A percentile compares a stretch with the other conserved stretches of the same genome.
Conservation (phyloP, 1,140 invertebrate genomes). For the Hesperophylax magnus region DNA sequence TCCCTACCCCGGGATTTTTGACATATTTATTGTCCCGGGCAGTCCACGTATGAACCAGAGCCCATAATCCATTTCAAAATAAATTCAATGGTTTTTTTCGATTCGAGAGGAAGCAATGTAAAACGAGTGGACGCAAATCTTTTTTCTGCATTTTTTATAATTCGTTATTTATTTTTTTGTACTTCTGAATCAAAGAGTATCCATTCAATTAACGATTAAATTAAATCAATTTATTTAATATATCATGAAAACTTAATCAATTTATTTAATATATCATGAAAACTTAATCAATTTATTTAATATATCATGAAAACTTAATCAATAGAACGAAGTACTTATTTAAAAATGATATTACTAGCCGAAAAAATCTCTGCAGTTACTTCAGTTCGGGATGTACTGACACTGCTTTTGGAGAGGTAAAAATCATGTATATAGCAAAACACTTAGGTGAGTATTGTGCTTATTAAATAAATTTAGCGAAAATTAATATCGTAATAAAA, state of each 20-base stretch:
- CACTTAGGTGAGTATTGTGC: not conserved
- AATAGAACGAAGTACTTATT: too few species aligned
- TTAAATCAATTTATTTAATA: not conserved
- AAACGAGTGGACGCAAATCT: not conserved
- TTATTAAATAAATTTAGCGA: too few species aligned
- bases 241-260: too few species aligned
- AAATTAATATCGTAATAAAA: too few species aligned
- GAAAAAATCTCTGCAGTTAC: too few species aligned
- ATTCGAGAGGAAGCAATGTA: constrained; percentile 21
- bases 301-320: too few species aligned
- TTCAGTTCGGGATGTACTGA: too few species aligned
- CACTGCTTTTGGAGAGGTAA: too few species aligned
- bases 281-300: too few species aligned
- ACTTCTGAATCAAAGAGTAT: not conserved
- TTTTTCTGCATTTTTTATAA: not conserved
- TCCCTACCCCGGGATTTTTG: constrained; percentile 56
- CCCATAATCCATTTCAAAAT: constrained; percentile 53
- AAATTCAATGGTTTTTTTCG: constrained; percentile 48
- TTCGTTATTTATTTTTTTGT: constrained; percentile 13
- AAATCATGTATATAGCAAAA: constrained; percentile 6
- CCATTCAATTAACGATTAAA: not conserved
- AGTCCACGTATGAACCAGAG: constrained; percentile 54
- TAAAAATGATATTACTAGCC: too few species aligned
- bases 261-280: too few species aligned
- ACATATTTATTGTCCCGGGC: constrained; percentile 56